phyloP scores from a whole-genome alignment of 2,888 invertebrate species.

The Chorisops tibialis region DNA sequence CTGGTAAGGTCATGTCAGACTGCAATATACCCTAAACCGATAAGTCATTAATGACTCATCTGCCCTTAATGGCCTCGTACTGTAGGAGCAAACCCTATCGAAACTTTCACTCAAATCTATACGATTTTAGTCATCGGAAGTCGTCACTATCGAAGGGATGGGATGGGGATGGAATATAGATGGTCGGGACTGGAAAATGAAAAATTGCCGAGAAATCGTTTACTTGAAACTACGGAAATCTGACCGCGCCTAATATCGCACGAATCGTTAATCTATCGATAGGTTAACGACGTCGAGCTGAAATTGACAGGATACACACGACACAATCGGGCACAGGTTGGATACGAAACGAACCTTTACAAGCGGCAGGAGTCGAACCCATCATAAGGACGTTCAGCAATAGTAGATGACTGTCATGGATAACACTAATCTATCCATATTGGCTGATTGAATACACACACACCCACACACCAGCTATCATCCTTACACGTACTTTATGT shows the following conservation, averaged over 20 bases:
- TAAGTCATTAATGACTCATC: constrained; percentile 31
- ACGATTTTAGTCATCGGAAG: too few species aligned
- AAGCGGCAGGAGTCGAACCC: constrained; percentile 13
- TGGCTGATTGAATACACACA: constrained; percentile 29
- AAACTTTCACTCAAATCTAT: too few species aligned
- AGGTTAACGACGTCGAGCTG: constrained; percentile 27
- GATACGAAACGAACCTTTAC: constrained; percentile 16
- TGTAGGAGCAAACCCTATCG: too few species aligned
- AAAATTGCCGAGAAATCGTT: constrained; percentile 29
- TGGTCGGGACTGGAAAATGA: constrained; percentile 11
- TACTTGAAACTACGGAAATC: constrained; percentile 32
- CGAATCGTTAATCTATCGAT: constrained; percentile 31
- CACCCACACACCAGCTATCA: constrained; percentile 18
- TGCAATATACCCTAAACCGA: constrained; percentile 2
- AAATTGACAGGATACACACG: constrained; percentile 22
- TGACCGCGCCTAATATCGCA: constrained; percentile 33
- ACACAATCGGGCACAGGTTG: constrained; percentile 1
- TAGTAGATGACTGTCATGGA: constrained; percentile 27
- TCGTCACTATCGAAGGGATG: too few species aligned
- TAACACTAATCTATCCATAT: constrained; percentile 29
- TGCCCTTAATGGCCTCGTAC: constrained; percentile 1
- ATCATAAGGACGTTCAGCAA: constrained; percentile 10
- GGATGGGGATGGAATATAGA: too few species aligned
- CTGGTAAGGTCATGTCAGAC: neutral
- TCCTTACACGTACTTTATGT: constrained; percentile 12